Evolutionary conservation across 2,888 invertebrate genomes (phyloP), one percentile per base, ranked within the genome.

Genomic region (Yponomeuta sedellus): DNA sequence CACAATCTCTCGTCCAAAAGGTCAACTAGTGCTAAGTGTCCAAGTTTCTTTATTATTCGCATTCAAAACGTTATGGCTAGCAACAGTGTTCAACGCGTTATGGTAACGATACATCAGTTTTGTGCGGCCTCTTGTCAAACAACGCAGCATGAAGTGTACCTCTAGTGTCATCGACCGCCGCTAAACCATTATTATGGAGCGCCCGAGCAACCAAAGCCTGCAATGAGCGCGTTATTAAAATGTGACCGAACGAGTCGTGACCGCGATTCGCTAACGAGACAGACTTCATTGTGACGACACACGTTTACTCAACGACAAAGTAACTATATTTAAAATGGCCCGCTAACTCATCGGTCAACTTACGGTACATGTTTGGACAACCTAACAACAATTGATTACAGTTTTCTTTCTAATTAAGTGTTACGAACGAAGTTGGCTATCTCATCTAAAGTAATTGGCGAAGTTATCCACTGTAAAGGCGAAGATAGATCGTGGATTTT

Each of bases 211-310:
- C 44, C 16, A 52, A 10, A 44, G 44, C 12, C 44, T 16, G 61
- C 22, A 16, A 61, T 61, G 61, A 61, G 61, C 10, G 16, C 61
- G 12, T 61, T 61, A 61, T 61, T 61, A 61, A 34, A 52, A 20
- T 61, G 61, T 25, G 22, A 61, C 28, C 34, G 61, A n/a, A 16
- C 28, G 61, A 28, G 22, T 61, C 61, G 61, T 61, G 61, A 61
- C 61, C 61, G 61, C 61, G 61, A 25, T 61, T 28, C 28, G 61
- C 16, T 61, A 61, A 61, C 61, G 61, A 61, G 19, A 57, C 57
- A 25, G 19, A 58, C 58, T 19, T 58, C 58, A 58, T 22, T 22
- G 58, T 58, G 20, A 58, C n/a, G 20, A 58, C 58, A 22, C 44
- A 52, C 44, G 44, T 52, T 52, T 52, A 52, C 44, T 52, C 44